phyloP scores from a whole-genome alignment of 2,797 vertebrate genomes.

The Hippoglossus hippoglossus region DNA sequence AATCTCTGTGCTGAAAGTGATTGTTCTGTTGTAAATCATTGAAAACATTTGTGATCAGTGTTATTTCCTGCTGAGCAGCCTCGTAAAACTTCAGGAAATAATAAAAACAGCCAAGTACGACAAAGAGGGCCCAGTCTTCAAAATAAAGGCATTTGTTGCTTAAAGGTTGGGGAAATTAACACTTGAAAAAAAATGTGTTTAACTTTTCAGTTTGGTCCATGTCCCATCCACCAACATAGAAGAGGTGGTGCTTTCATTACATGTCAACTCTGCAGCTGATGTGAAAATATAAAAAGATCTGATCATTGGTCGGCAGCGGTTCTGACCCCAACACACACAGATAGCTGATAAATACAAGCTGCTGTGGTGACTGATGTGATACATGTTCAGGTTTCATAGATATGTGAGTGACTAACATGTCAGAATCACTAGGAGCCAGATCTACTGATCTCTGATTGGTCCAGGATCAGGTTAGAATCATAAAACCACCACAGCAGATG shows the following conservation, averaged over 20 bases:
- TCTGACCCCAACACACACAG: conserved; percentile 2
- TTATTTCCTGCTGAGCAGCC: background rate
- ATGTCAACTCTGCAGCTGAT: conserved; percentile 38
- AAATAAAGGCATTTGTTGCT: background rate
- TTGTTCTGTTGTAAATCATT: too few species aligned
- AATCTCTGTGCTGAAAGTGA: too few species aligned
- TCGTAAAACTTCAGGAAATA: background rate
- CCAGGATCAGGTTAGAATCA: conserved; percentile 17
- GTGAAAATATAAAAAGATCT: conserved; percentile 15
- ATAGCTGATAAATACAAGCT: background rate
- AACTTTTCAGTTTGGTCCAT: too few species aligned
- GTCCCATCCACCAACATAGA: too few species aligned
- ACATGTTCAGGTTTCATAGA: conserved; percentile 2
- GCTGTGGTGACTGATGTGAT: background rate
- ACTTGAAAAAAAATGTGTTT: too few species aligned
- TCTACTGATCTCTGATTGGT: background rate
- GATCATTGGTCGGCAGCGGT: background rate
- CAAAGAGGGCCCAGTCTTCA: background rate
- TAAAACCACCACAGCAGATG: conserved; percentile 20
- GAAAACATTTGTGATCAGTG: too few species aligned
- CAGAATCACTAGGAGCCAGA: background rate
- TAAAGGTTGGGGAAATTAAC: too few species aligned
- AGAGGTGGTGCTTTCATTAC: background rate
- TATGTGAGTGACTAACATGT: conserved; percentile 11
- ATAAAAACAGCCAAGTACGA: background rate